A percentile compares a stretch with the other conserved stretches of the same genome.
Conservation (phyloP, 2,113 vertebrate genomes). For the Oryzias melastigma region DNA sequence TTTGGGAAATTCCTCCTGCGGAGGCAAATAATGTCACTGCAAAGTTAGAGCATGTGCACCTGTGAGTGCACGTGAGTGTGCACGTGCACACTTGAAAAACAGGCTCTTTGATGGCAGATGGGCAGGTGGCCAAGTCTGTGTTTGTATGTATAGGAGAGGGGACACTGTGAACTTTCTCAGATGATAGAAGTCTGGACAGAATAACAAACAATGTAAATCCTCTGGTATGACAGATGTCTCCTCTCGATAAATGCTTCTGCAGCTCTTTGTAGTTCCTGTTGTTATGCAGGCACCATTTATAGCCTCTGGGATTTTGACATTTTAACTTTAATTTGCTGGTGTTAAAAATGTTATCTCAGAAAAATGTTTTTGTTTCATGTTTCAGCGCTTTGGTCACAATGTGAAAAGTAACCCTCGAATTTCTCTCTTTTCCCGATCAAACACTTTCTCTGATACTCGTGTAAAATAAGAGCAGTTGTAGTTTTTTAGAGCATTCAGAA, state of each 20-base stretch:
- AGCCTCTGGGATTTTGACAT: slow-evolving; percentile 1
- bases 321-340: not conserved
- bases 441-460: no score
- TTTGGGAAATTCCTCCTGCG: slow-evolving; percentile 70
- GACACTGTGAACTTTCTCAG: slow-evolving; percentile 64
- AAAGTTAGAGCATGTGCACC: slow-evolving; percentile 11
- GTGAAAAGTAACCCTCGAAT: no score
- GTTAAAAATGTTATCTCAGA: not conserved
- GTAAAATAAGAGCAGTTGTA: no score
- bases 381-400: no score
- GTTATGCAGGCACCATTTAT: slow-evolving; percentile 33
- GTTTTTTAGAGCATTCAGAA: no score
- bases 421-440: no score
- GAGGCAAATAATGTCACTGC: slow-evolving; percentile 67
- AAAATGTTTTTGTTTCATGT: no score
- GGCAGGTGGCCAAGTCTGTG: slow-evolving; percentile 57
- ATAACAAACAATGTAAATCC: slow-evolving; percentile 73
- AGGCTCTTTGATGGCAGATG: slow-evolving; percentile 61
- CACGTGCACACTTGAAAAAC: slow-evolving; percentile 14
- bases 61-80: slow-evolving; percentile 7
- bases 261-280: slow-evolving; percentile 34
- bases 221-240: slow-evolving; percentile 76
- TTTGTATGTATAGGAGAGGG: slow-evolving; percentile 61
- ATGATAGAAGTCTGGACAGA: slow-evolving; percentile 69
- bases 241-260: slow-evolving; percentile 68